Evolutionary conservation across 2,797 vertebrate genomes (phyloP).

Genomic region (Platalea minor): DNA sequence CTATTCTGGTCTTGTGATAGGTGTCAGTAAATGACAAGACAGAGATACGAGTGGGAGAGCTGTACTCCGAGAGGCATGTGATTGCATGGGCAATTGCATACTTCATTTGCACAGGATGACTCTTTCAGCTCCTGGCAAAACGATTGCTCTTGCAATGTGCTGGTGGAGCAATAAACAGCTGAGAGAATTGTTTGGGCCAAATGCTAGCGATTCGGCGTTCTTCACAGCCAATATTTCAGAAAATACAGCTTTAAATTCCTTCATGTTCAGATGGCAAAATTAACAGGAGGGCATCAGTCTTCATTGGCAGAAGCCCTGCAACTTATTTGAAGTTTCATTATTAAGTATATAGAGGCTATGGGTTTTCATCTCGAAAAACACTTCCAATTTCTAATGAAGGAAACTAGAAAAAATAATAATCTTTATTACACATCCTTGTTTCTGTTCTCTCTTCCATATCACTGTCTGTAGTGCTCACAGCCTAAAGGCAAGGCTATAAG

Average conservation of each 20-base stretch:
- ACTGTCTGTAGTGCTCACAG: rapidly evolving
- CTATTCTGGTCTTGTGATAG: neutral
- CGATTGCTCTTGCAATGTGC: neutral
- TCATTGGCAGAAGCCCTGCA: neutral
- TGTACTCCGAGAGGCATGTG: neutral
- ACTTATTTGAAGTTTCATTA: neutral
- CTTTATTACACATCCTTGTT: neutral
- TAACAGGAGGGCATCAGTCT: neutral
- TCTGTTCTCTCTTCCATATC: neutral
- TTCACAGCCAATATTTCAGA: neutral
- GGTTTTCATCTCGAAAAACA: neutral
- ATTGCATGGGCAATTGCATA: neutral
- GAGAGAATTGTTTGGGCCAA: neutral
- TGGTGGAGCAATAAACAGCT: neutral
- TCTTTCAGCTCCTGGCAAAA: neutral
- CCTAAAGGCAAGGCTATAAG: neutral
- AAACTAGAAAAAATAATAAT: neutral
- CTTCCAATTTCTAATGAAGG: neutral
- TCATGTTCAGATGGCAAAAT: neutral
- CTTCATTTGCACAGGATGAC: neutral
- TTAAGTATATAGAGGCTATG: neutral
- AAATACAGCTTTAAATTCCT: neutral
- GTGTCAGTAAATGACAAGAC: neutral
- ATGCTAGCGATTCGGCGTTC: neutral
- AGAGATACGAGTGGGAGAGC: neutral